These are phyloP conservation scores for Abscondita cerata DNA, from an alignment of 2,888 invertebrate genomes.

Conservation along the genomic window DNA sequence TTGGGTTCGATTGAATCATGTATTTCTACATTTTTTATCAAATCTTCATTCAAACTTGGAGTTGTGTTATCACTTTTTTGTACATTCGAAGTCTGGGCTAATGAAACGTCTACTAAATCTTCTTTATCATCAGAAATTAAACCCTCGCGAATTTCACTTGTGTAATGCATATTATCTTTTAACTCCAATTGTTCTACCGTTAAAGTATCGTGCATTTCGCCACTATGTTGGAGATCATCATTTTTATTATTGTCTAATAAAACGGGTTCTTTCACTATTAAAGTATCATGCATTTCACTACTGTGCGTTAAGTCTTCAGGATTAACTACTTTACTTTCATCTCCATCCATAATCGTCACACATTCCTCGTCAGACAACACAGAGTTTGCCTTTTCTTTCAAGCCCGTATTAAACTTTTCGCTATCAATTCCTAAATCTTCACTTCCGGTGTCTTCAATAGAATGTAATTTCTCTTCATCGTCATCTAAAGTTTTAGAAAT, in stretches of 20 bases:
- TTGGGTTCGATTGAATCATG: background rate
- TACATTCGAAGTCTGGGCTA: too few relatives aligned
- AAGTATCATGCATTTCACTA: background rate
- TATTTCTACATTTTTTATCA: background rate
- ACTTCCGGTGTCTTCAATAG: conserved; percentile 9
- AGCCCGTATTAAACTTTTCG: conserved; percentile 11
- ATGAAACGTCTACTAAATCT: too few relatives aligned
- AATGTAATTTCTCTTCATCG: conserved; percentile 8
- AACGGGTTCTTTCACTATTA: background rate
- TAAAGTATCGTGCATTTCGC: background rate
- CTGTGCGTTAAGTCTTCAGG: background rate
- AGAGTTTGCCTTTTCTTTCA: background rate
- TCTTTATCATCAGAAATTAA: background rate
- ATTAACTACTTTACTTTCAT: too few relatives aligned
- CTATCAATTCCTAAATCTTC: conserved; percentile 19
- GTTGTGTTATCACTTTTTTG: background rate
- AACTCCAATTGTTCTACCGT: background rate
- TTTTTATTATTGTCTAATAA: too few relatives aligned
- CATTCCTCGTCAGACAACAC: background rate
- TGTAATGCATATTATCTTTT: background rate
- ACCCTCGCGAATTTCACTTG: background rate
- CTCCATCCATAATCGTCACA: background rate
- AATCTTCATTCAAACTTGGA: background rate
- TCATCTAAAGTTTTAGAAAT: conserved; percentile 23
- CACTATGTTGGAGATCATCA: too few relatives aligned